phyloP scores from a whole-genome alignment of 2,888 invertebrate species.

The Galerucella nymphaeae region DNA sequence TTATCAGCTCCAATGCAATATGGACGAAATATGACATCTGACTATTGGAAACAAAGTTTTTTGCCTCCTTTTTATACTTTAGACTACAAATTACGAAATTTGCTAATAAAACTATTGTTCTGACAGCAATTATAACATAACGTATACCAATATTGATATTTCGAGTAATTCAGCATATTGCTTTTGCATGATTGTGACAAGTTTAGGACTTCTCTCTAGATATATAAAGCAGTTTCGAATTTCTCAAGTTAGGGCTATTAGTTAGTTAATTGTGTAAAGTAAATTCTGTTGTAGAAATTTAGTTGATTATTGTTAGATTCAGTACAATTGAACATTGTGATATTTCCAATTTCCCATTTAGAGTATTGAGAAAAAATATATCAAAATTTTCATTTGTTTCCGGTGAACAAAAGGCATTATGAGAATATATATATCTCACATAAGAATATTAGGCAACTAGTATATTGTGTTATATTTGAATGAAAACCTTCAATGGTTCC shows the following conservation, averaged over 20 bases:
- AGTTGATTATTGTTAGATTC: slow-evolving; percentile 18
- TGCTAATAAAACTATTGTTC: no score
- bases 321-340: neutral
- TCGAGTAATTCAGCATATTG: neutral
- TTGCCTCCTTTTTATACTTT: no score
- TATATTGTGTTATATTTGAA: neutral
- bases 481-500: neutral
- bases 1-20: no score
- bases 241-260: slow-evolving; percentile 16
- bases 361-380: no score
- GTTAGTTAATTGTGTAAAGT: slow-evolving; percentile 1
- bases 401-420: no score
- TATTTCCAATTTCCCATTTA: no score
- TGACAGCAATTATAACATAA: no score
- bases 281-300: slow-evolving; percentile 18
- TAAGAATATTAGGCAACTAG: neutral
- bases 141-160: neutral
- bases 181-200: slow-evolving; percentile 7
- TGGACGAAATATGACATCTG: no score
- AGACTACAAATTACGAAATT: no score
- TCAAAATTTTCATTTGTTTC: no score
- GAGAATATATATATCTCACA: neutral
- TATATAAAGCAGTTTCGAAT: slow-evolving; percentile 26
- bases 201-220: slow-evolving; percentile 14
- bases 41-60: no score